Conservation (phyloP, 1,140 invertebrate species). For the Muscidifurax raptorellus region DNA sequence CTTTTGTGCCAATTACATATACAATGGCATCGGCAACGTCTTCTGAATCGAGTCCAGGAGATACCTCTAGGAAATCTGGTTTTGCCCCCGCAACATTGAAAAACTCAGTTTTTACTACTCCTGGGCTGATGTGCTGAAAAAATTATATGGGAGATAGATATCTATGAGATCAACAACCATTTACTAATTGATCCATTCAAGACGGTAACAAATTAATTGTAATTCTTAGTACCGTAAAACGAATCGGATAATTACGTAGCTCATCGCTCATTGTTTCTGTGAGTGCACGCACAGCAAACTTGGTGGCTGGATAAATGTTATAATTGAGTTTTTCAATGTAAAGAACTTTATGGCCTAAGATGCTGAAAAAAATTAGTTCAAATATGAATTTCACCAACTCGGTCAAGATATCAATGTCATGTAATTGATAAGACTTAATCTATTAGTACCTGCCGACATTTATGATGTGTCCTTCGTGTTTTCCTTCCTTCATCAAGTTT, state of each 20-base stretch:
- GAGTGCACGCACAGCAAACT: conserved; percentile 35
- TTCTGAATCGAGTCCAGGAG: neutral
- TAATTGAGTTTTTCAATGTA: neutral
- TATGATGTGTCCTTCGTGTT: conserved; percentile 41
- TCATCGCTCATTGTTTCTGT: conserved; percentile 27
- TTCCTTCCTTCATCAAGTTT: conserved; percentile 12
- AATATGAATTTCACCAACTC: neutral
- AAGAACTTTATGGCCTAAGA: conserved; percentile 18
- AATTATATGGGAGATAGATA: neutral
- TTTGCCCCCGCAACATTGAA: neutral
- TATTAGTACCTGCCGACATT: conserved; percentile 41
- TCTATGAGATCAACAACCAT: neutral
- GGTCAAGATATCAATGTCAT: neutral
- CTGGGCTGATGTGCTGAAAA: conserved; percentile 38
- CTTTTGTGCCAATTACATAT: conserved; percentile 1
- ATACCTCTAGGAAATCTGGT: neutral
- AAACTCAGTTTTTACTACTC: conserved; percentile 29
- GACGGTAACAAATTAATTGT: neutral
- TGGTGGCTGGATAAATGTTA: conserved; percentile 25
- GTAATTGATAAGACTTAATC: neutral
- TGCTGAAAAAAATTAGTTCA: neutral
- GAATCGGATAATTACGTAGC: neutral
- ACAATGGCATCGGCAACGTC: conserved; percentile 17
- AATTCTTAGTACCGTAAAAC: conserved; percentile 17
- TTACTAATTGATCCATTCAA: neutral